Base-by-base conservation (phyloP, 2,797 vertebrate species). In the Aotus griseimembra region DNA sequence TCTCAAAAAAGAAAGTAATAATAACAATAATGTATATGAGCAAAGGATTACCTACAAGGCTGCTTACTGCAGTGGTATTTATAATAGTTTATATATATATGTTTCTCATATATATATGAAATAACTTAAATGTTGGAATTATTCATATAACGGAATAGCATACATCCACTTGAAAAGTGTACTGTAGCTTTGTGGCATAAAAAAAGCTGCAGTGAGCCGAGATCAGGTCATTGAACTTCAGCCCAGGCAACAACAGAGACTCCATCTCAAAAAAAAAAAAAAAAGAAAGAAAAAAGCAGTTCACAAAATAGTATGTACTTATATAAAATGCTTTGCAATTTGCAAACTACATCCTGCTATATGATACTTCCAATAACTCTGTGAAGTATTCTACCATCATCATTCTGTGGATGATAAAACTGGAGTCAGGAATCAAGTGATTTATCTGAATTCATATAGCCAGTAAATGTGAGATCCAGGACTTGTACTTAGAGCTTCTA, bases 401-500 rank as follows among this genome's bases (percentile, higher is more conserved):
- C 84, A 83, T 75, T 92, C 84, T 64, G 24, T 76, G 86, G 41
- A 24, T 15, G 15, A 3, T 67, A 93, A 97, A 73, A 39, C 13
- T 70, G 19, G 26, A 91, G 73, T 73, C 70, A 93, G 73, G 44
- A 88, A 19, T 72, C 39, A 90, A 97, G 84, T 50, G 7, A 95
- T 73, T 96, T 84, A 73, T 81, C 82, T 97, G 73, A 94, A 67
- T 39, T 90, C 44, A 87, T 2, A 4, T 30, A 33, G 28, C 13
- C 83, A 41, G 46, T 72, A 81, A 81, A 70, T 33, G 39, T 88
- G 33, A 80, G 72, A 81, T 76, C 13, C 19, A 72, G 41, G 20
- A 64, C 90, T 96, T 97, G 95, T 75, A 94, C 93, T 67, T 7
- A 17, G 96, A 97, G 15, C 3, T 7, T 28, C 50, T 85, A 81